Evolutionary conservation across 2,113 vertebrate genomes (phyloP).

Genomic region (Coturnix japonica): DNA sequence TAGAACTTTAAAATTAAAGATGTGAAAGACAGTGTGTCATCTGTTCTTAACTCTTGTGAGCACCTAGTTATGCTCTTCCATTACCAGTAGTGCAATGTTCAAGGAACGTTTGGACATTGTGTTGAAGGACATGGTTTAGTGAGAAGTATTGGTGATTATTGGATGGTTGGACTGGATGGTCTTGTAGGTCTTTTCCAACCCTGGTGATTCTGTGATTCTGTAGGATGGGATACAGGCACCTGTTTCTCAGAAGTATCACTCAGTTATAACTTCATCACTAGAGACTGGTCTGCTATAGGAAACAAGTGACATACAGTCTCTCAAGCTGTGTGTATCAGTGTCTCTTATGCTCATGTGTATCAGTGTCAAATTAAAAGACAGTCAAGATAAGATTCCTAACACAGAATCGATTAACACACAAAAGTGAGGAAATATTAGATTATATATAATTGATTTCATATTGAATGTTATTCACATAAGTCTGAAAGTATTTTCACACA

Average conservation of each 20-base stretch:
- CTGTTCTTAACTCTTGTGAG: neutral
- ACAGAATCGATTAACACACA: neutral
- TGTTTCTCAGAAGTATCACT: neutral
- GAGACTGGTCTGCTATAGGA: neutral
- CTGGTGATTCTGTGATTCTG: no score
- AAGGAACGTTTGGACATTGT: no score
- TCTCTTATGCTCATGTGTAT: no score
- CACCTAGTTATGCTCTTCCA: neutral
- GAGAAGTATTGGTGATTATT: no score
- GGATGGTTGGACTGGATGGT: no score
- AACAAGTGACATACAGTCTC: neutral
- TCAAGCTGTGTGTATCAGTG: neutral
- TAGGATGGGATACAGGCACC: neutral
- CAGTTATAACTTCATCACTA: neutral
- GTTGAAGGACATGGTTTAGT: no score
- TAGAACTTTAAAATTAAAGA: neutral
- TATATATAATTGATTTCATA: neutral
- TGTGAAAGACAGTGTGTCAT: neutral
- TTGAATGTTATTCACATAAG: neutral
- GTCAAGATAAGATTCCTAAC: neutral
- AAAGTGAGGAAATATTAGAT: neutral
- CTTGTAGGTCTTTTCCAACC: no score
- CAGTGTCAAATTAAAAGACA: neutral
- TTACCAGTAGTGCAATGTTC: neutral
- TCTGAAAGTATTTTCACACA: neutral